phyloP scores from a whole-genome alignment of 2,888 invertebrate genomes.

The Zaprionus bogoriensis region DNA sequence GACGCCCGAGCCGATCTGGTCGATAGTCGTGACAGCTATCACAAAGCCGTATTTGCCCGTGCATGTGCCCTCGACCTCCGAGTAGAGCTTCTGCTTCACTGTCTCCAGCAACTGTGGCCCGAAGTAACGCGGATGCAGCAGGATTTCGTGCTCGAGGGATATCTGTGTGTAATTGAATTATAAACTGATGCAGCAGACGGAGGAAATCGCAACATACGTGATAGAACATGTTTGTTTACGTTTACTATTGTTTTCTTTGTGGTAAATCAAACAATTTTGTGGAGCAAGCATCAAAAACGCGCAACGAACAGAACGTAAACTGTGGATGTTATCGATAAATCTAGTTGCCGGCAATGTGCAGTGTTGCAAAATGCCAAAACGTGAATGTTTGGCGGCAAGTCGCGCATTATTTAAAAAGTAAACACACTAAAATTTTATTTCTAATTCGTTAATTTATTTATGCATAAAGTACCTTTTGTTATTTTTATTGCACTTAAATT shows the following conservation, averaged over 20 bases:
- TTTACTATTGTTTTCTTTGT: too few relatives aligned
- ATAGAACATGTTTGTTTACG: constrained; percentile 77
- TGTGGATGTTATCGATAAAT: constrained; percentile 18
- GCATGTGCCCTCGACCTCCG: constrained; percentile 99
- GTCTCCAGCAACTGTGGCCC: constrained; percentile 98
- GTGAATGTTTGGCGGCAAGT: background rate
- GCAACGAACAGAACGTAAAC: constrained; percentile 31
- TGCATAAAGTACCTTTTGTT: background rate
- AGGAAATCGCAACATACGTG: constrained; percentile 71
- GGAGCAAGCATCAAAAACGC: constrained; percentile 21
- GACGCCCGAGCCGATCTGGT: constrained; percentile 98
- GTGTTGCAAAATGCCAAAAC: background rate
- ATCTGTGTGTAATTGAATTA: constrained; percentile 86
- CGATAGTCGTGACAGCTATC: constrained; percentile 99
- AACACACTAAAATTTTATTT: background rate
- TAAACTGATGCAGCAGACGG: background rate
- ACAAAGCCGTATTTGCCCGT: constrained; percentile 99
- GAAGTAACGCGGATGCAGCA: constrained; percentile 98
- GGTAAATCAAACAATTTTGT: constrained; percentile 7
- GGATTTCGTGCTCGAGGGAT: constrained; percentile 98
- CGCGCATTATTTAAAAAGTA: background rate
- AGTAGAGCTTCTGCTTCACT: constrained; percentile 98
- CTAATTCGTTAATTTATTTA: background rate
- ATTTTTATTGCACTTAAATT: background rate
- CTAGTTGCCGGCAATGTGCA: background rate